phyloP scores from a whole-genome alignment of 2,888 invertebrate species.

The Agriopis leucophaearia region DNA sequence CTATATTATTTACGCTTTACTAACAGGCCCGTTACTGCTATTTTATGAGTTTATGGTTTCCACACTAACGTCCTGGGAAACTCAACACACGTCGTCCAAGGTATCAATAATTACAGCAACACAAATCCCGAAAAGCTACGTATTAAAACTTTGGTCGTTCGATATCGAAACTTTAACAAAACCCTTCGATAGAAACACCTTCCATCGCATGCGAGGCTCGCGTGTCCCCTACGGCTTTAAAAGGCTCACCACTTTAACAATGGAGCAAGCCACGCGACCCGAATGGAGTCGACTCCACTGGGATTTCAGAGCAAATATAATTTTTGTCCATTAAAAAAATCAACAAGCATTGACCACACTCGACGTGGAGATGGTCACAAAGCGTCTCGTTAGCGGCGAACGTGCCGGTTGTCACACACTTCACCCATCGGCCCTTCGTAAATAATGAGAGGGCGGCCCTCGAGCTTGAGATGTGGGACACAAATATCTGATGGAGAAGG shows the following conservation, averaged over 20 bases:
- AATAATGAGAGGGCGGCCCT: slow-evolving; percentile 83
- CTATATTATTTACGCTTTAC: no score
- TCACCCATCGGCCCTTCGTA: slow-evolving; percentile 85
- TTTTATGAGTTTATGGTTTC: not conserved
- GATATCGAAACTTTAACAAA: slow-evolving; percentile 45
- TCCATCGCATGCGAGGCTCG: slow-evolving; percentile 64
- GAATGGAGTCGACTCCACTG: slow-evolving; percentile 63
- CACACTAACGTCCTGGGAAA: slow-evolving; percentile 43
- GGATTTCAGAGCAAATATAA: slow-evolving; percentile 77
- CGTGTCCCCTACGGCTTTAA: slow-evolving; percentile 73
- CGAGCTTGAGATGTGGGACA: slow-evolving; percentile 57
- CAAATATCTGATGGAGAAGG: slow-evolving; percentile 57
- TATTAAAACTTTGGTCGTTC: slow-evolving; percentile 39
- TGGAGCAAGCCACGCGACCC: slow-evolving; percentile 54
- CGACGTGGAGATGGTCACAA: slow-evolving; percentile 82
- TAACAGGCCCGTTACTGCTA: no score
- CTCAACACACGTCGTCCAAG: slow-evolving; percentile 13
- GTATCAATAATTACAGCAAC: slow-evolving; percentile 30
- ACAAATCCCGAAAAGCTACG: slow-evolving; percentile 36
- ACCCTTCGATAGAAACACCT: slow-evolving; percentile 58
- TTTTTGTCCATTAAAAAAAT: slow-evolving; percentile 85
- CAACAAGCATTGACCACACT: slow-evolving; percentile 82
- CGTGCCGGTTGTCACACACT: slow-evolving; percentile 85
- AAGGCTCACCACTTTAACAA: slow-evolving; percentile 72
- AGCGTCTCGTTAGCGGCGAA: slow-evolving; percentile 86